Evolutionary conservation across 2,888 invertebrate genomes (phyloP).

Genomic region (Brenthis ino): DNA sequence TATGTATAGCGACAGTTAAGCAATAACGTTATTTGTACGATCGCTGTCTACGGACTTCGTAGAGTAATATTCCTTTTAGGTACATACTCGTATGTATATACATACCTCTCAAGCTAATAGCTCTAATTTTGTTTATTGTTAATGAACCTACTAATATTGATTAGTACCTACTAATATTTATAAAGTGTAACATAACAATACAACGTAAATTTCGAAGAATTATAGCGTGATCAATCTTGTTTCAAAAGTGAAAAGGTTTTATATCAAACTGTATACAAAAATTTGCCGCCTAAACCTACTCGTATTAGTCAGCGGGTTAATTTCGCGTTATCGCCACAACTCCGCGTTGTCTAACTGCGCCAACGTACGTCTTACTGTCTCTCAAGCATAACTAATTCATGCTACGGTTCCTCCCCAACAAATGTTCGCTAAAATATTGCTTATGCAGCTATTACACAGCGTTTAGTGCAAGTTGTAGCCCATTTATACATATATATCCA

Average conservation of each 20-base stretch:
- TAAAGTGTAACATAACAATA: too few relatives aligned
- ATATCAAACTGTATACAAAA: not conserved
- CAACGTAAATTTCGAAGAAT: too few relatives aligned
- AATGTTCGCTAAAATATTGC: not conserved
- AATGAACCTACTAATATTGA: too few relatives aligned
- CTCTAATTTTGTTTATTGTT: too few relatives aligned
- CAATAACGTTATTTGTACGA: not conserved
- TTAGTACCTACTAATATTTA: too few relatives aligned
- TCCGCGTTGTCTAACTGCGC: conserved; percentile 35
- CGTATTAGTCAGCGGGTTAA: conserved; percentile 11
- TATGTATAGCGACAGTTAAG: conserved; percentile 1
- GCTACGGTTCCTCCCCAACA: conserved; percentile 7
- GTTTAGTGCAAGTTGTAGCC: not conserved
- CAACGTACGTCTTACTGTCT: conserved; percentile 47
- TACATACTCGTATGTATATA: too few relatives aligned
- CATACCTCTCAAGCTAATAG: too few relatives aligned
- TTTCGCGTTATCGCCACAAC: conserved; percentile 12
- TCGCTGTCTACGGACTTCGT: too few relatives aligned
- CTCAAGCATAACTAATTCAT: conserved; percentile 50
- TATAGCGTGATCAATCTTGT: not conserved
- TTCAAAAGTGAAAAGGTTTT: not conserved
- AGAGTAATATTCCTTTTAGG: too few relatives aligned
- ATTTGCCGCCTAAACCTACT: not conserved
- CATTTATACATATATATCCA: too few relatives aligned
- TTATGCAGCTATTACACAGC: not conserved